Evolutionary conservation across 2,888 invertebrate genomes (phyloP).

Genomic region (Erebia epiphron): DNA sequence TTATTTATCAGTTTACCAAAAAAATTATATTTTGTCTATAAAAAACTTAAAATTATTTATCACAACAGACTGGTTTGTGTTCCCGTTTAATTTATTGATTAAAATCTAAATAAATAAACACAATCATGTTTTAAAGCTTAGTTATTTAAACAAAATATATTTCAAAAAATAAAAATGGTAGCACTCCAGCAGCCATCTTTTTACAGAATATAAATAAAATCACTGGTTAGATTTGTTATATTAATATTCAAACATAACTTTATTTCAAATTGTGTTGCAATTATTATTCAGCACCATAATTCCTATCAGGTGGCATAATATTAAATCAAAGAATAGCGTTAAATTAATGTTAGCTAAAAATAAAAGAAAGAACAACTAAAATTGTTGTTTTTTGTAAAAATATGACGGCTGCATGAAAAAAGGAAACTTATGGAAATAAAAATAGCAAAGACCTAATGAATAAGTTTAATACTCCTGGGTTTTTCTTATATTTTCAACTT

Average conservation of each 20-base stretch:
- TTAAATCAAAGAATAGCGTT: neutral
- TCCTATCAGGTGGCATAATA: slow-evolving; percentile 23
- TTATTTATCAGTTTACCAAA: slow-evolving; percentile 50
- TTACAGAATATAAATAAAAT: neutral
- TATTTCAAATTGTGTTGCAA: slow-evolving; percentile 6
- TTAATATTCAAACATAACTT: neutral
- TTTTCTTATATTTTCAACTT: neutral
- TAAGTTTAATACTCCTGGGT: slow-evolving; percentile 14
- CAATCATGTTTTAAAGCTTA: slow-evolving; percentile 68
- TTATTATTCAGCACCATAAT: slow-evolving; percentile 27
- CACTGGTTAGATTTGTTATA: neutral
- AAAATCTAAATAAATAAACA: slow-evolving; percentile 66
- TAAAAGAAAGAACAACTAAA: neutral
- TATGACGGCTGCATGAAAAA: slow-evolving; percentile 2
- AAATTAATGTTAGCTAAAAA: slow-evolving; percentile 14
- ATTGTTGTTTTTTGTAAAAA: neutral
- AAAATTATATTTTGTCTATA: slow-evolving; percentile 51
- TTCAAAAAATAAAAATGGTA: slow-evolving; percentile 26
- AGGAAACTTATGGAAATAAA: slow-evolving; percentile 5
- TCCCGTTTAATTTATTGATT: slow-evolving; percentile 53
- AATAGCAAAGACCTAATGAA: slow-evolving; percentile 4
- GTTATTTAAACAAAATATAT: slow-evolving; percentile 42
- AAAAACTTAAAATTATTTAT: slow-evolving; percentile 75
- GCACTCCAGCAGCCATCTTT: slow-evolving; percentile 27
- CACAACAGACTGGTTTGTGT: slow-evolving; percentile 77